Evolutionary conservation across 37 sponge, comb jelly and placozoan species (phyloP).

Genomic region (Haliclona indistincta): DNA sequence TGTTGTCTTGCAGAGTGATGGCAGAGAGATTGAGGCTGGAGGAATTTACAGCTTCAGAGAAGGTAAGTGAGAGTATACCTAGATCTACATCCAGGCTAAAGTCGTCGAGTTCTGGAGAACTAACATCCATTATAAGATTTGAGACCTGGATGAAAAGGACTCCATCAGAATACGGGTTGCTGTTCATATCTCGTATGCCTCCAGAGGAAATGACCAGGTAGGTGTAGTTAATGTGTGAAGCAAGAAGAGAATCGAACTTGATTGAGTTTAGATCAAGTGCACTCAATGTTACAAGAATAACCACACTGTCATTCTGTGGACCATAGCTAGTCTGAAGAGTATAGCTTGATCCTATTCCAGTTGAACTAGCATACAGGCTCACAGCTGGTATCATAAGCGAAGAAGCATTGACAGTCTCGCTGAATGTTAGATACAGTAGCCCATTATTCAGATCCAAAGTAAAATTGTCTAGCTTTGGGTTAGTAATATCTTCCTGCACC

Average conservation of each 20-base stretch:
- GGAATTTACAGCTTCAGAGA: conserved; percentile 71
- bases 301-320: conserved; percentile 6
- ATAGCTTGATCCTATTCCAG: conserved; percentile 10
- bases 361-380: conserved; percentile 35
- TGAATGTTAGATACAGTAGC: conserved; percentile 69
- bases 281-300: conserved; percentile 48
- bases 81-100: conserved; percentile 68
- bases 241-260: conserved; percentile 64
- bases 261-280: conserved; percentile 68
- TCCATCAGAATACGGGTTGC: conserved; percentile 37
- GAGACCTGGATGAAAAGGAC: conserved; percentile 3
- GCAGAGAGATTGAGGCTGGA: conserved; percentile 56
- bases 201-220: conserved; percentile 37
- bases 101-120: conserved; percentile 25
- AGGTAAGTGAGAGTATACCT: conserved; percentile 61
- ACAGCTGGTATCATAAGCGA: conserved; percentile 52
- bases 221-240: conserved; percentile 33
- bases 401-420: conserved; percentile 81
- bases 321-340: conserved; percentile 45
- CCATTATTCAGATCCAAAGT: conserved; percentile 79
- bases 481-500: conserved; percentile 50
- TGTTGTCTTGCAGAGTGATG: conserved; percentile 40
- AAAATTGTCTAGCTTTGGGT: conserved; percentile 61
- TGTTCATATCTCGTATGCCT: conserved; percentile 77
- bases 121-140: conserved; percentile 38